Conservation (phyloP, 2,888 invertebrate species). For the Spilarctia lutea region DNA sequence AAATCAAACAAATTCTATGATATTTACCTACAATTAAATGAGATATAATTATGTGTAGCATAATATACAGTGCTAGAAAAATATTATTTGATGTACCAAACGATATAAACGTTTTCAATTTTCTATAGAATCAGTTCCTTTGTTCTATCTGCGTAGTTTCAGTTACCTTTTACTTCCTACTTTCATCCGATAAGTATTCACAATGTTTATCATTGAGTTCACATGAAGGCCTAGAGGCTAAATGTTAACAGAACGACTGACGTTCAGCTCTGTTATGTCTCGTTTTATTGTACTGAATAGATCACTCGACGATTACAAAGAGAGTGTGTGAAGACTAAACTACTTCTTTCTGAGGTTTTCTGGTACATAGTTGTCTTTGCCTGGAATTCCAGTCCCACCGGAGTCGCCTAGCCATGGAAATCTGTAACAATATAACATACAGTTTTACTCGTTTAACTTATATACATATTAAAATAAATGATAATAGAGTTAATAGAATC, state of each 20-base stretch:
- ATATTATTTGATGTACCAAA: too few species aligned
- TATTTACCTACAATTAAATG: neutral
- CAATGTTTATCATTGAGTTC: too few species aligned
- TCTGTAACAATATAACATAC: constrained; percentile 63
- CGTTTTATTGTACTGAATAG: constrained; percentile 49
- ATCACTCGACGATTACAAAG: constrained; percentile 47
- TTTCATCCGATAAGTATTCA: too few species aligned
- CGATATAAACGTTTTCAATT: too few species aligned
- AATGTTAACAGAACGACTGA: constrained; percentile 13
- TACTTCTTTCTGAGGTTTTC: constrained; percentile 87
- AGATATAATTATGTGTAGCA: too few species aligned
- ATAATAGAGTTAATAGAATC: neutral
- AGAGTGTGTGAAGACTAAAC: constrained; percentile 36
- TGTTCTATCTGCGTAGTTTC: too few species aligned
- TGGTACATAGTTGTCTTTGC: constrained; percentile 93
- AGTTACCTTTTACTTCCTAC: too few species aligned
- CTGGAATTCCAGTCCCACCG: constrained; percentile 92
- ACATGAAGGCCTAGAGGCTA: constrained; percentile 6
- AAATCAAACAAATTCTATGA: neutral
- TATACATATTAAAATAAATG: neutral
- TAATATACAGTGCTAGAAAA: too few species aligned
- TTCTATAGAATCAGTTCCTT: too few species aligned
- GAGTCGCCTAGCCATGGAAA: constrained; percentile 97
- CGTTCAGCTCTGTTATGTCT: constrained; percentile 1
- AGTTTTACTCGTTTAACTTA: neutral